Evolutionary conservation across 2,888 invertebrate species (phyloP).

Genomic region (Xiphydria camelus): DNA sequence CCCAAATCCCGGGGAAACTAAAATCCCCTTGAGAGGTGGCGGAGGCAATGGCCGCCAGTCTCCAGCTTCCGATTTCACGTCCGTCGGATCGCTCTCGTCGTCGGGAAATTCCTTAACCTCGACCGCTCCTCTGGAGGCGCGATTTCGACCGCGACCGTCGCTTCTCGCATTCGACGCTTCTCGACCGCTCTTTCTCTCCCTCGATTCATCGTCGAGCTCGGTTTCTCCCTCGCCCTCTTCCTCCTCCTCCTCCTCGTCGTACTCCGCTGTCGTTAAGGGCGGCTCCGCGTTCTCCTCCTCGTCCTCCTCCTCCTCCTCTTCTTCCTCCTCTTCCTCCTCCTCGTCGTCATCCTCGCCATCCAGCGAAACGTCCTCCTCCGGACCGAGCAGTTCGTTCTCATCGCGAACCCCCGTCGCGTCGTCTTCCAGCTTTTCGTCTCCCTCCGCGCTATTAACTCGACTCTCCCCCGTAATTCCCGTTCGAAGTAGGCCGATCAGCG

Average conservation of each 20-base stretch:
- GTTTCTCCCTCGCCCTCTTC: constrained; percentile 29
- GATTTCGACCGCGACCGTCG: no score
- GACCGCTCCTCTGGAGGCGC: no score
- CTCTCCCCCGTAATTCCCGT: no score
- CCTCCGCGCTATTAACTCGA: no score
- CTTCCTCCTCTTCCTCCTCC: constrained; percentile 28
- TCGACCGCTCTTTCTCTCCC: no score
- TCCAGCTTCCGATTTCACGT: constrained; percentile 22
- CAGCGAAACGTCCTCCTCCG: no score
- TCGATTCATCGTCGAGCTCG: constrained; percentile 29
- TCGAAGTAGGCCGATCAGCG: neutral
- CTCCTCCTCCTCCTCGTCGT: constrained; percentile 18
- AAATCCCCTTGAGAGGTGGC: constrained; percentile 62
- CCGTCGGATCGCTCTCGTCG: no score
- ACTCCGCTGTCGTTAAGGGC: constrained; percentile 18
- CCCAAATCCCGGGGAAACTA: constrained; percentile 62
- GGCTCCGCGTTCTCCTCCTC: constrained; percentile 32
- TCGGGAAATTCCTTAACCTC: no score
- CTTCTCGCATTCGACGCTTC: no score
- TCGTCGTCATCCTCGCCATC: constrained; percentile 31
- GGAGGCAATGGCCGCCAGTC: constrained; percentile 49
- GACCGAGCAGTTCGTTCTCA: no score
- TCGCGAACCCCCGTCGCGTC: no score
- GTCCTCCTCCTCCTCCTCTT: constrained; percentile 32
- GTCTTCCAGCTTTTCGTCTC: constrained; percentile 3